Base-by-base conservation (phyloP, 2,888 invertebrate genomes). In the Artemia sinica region DNA sequence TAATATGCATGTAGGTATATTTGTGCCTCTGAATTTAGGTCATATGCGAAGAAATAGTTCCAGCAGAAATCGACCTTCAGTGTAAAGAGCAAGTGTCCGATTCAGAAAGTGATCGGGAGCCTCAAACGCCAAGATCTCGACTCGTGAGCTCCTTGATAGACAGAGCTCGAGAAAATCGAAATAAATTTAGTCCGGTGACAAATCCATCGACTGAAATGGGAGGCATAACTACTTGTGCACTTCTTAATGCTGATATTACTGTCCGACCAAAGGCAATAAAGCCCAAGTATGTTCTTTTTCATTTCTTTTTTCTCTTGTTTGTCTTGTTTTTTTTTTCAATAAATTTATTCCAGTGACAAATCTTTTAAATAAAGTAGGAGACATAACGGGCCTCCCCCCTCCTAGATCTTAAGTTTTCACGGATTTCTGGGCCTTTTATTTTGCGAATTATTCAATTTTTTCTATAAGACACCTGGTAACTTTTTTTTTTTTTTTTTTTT, bases 251-350 rank as follows among this genome's bases (percentile, higher is more conserved):
- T 41, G 91, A 91, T 76, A 83, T 89, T 68, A 89, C 92, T 8
- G 84, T 87, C 74, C 83, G 92, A 73, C 92, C 93, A 49, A 93
- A 91, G 78, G 90, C 93, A 28, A 91, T 93, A 71, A 92, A 91
- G 81, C 80, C 77, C 14, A 76, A 79, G 75, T 77, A 73, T 71
- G 70, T 65, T 66, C 67, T 18, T 14, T 4, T 50, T 14, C 65
- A 10, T 49, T 50, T 66, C 11, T 48, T 49, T 68, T 41, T 0
- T 18, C 65, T n/a, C n/a, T 12, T 18, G 50, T 52, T 48, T 50
- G 48, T 52, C n/a, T 67, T 66, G 50, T 66, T 63, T 52, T 51
- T 28, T 13, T 66, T 41, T 3, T 3, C n/a, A 41, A 41, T 6
- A 41, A 41, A 41, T 41, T 41, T 41, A 41, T 3, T 41, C 41